Conservation (phyloP, 2,113 vertebrate species). For the Sakesphorus luctuosus region DNA sequence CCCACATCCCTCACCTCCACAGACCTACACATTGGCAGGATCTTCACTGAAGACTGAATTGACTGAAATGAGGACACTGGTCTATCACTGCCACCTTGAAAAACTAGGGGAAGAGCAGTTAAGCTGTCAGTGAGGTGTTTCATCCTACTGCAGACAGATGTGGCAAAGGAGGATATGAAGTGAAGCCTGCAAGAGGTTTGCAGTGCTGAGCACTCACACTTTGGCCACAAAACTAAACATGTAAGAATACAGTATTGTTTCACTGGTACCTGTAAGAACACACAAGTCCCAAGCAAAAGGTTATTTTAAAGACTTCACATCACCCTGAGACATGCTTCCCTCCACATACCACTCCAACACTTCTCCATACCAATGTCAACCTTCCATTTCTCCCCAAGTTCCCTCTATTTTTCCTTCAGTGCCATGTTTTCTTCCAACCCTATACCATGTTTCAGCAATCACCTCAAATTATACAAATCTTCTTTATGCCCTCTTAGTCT, state of each 20-base stretch:
- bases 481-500: neutral
- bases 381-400: neutral
- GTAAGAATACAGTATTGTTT: neutral
- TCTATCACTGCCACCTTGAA: neutral
- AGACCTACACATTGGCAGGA: neutral
- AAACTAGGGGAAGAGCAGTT: neutral
- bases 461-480: neutral
- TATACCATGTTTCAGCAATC: neutral
- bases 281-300: neutral
- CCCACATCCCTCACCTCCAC: fast-evolving
- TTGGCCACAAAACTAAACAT: fast-evolving
- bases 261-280: neutral
- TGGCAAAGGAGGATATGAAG: neutral
- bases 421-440: neutral
- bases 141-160: neutral
- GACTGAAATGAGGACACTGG: neutral
- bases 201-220: neutral
- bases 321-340: neutral
- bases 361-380: neutral
- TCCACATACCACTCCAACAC: neutral
- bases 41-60: neutral
- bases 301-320: neutral
- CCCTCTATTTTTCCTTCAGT: neutral
- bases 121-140: neutral
- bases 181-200: neutral